These are phyloP conservation scores for Heliconius cydno DNA, from an alignment of 2,888 invertebrate species.

Conservation along the genomic window DNA sequence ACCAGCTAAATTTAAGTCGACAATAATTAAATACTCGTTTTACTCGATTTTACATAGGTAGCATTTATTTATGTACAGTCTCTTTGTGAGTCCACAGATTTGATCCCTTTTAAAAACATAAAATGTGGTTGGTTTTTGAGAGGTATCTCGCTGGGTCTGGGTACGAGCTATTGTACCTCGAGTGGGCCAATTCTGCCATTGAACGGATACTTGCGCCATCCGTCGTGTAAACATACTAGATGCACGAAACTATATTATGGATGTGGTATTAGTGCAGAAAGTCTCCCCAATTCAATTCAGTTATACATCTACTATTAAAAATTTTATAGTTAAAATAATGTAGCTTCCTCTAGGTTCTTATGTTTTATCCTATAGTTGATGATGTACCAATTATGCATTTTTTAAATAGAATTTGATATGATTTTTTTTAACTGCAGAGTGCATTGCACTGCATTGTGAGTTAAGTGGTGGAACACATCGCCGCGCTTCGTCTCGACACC, in stretches of 20 bases:
- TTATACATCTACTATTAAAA: too few relatives aligned
- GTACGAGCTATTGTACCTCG: conserved; percentile 67
- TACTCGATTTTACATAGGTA: conserved; percentile 2
- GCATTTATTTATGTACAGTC: conserved; percentile 5
- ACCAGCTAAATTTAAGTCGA: background rate
- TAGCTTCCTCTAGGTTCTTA: background rate
- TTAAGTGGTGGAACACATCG: too few relatives aligned
- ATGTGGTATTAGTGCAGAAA: conserved; percentile 53
- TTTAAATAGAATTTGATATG: too few relatives aligned
- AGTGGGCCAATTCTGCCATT: conserved; percentile 82
- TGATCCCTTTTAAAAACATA: conserved; percentile 51
- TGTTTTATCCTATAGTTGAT: background rate
- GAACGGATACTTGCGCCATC: conserved; percentile 72
- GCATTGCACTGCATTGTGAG: too few relatives aligned
- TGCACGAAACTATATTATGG: conserved; percentile 50
- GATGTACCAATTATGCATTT: too few relatives aligned
- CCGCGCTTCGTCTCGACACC: too few relatives aligned
- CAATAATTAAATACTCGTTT: background rate
- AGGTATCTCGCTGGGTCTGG: conserved; percentile 60
- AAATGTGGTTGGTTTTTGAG: conserved; percentile 56
- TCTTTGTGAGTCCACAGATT: background rate
- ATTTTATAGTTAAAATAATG: background rate
- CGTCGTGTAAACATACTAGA: conserved; percentile 73
- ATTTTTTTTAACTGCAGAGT: too few relatives aligned
- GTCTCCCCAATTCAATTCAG: background rate